Evolutionary conservation across 2,113 vertebrate genomes (phyloP), one percentile per base, ranked within the genome.

Genomic region (Tachuris rubrigastra): DNA sequence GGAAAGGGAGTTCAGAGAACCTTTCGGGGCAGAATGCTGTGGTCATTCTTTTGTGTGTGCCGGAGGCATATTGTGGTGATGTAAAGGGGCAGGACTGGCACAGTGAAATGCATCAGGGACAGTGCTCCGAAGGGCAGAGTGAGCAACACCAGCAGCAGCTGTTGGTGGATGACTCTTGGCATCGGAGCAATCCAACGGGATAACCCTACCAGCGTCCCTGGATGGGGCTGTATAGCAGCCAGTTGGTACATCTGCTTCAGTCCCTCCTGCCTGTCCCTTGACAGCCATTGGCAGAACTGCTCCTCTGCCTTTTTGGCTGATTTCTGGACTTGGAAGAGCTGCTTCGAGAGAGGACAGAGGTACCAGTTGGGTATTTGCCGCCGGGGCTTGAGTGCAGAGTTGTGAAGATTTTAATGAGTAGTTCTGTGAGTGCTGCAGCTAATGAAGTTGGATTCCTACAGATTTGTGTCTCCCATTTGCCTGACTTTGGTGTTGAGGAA

Each of bases 301-400:
- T 60, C 35, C 44, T 52, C 53, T 24, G 31, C 46, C 35, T 21
- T 28, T 49, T 37, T 22, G 17, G 27, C 60, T 39, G 52, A 2
- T 84, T 47, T 50, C 58, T 56, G 22, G 30, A 10, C 0, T 1
- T 8, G 3, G 27, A 50, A 35, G 37, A 31, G 42, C 5, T 0
- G 0, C 12, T 59, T 25, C 6, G 39, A 41, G 41, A 66, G 21
- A 41, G 53, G 39, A 35, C 24, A 8, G 47, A 31, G 73, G 47
- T 25, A 4, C 30, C 2, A 2, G 39, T 15, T 68, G 66, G 87
- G 84, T 52, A 16, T 33, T 33, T 63, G 28, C 35, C 17, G 46
- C 17, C 44, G 50, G 79, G 55, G 35, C 53, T 67, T 13, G 22
- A 69, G 60, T 9, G 42, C 16, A 8, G 88, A 53, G 13, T 39